Evolutionary conservation across 1,140 invertebrate genomes (phyloP).

Genomic region (Lepidurus apus): DNA sequence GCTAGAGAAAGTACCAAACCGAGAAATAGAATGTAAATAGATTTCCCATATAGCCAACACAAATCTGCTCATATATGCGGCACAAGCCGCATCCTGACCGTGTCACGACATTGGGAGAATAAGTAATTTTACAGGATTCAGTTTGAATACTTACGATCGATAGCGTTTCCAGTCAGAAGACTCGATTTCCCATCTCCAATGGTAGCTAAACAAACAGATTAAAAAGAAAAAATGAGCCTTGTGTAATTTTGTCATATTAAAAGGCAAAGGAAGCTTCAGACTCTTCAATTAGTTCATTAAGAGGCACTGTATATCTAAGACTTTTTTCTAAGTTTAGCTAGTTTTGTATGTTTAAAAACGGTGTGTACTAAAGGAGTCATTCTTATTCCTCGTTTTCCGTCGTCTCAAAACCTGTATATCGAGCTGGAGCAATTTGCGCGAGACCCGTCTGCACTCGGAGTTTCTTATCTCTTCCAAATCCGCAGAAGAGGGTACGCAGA

Average conservation of each 20-base stretch:
- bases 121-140: neutral
- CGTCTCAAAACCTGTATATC: too few relatives aligned
- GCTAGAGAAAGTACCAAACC: neutral
- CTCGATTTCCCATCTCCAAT: slow-evolving; percentile 33
- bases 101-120: neutral
- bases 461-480: too few relatives aligned
- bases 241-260: neutral
- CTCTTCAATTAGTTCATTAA: neutral
- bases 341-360: too few relatives aligned
- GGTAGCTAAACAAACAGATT: slow-evolving; percentile 24
- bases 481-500: too few relatives aligned
- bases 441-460: too few relatives aligned
- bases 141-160: slow-evolving; percentile 32
- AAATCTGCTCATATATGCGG: neutral
- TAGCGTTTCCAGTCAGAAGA: slow-evolving; percentile 27
- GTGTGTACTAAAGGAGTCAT: too few relatives aligned
- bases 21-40: neutral
- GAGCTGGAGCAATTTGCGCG: too few relatives aligned
- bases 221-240: neutral
- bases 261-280: neutral
- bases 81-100: neutral
- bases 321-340: neutral
- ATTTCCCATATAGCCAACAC: neutral
- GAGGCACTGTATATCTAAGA: neutral
- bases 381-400: too few relatives aligned